Conservation (phyloP, 1,140 invertebrate genomes). For the Harpegnathos saltator region DNA sequence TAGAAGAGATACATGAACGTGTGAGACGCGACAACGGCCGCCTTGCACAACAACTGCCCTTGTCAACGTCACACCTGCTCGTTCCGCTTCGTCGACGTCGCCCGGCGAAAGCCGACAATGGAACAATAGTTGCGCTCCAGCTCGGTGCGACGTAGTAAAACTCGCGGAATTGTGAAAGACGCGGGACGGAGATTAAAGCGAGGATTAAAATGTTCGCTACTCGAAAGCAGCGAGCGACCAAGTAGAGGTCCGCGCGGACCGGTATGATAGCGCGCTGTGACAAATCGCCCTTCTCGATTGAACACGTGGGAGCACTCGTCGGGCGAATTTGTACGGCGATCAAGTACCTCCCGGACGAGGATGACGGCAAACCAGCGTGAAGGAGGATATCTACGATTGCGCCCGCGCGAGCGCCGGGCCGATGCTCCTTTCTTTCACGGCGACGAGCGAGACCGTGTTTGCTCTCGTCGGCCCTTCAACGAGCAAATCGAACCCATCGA, state of each 20-base stretch:
- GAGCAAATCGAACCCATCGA: constrained; percentile 39
- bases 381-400: constrained; percentile 10
- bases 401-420: background rate
- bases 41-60: background rate
- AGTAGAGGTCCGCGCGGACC: too few species aligned
- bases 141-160: background rate
- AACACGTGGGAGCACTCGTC: background rate
- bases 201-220: background rate
- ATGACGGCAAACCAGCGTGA: constrained; percentile 15
- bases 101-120: background rate
- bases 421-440: constrained; percentile 13
- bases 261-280: too few species aligned
- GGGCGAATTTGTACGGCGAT: constrained; percentile 8
- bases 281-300: background rate
- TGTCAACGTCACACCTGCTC: background rate
- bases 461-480: constrained; percentile 55
- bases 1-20: background rate
- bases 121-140: background rate
- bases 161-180: background rate
- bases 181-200: background rate
- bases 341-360: constrained; percentile 4
- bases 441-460: constrained; percentile 30
- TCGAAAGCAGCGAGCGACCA: too few species aligned
- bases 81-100: background rate
- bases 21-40: background rate